Conservation (phyloP, 2,888 invertebrate species). For the Phymatocera aterrima region DNA sequence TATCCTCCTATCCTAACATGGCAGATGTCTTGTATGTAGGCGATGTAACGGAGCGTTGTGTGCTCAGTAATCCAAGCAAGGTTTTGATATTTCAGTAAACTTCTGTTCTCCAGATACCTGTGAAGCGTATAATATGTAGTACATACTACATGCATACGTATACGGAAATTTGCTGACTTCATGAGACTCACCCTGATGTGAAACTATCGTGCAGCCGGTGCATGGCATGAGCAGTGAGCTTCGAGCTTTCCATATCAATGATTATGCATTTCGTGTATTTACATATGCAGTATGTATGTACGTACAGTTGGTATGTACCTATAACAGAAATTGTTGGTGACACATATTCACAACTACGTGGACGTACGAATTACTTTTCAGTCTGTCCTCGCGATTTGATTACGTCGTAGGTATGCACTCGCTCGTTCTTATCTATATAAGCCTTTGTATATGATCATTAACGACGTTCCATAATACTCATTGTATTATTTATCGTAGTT, state of each 20-base stretch:
- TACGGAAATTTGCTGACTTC: background rate
- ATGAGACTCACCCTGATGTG: background rate
- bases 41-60: background rate
- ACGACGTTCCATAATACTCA: constrained; percentile 14
- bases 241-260: background rate
- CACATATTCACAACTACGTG: too few species aligned
- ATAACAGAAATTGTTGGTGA: background rate
- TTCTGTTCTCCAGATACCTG: too few species aligned
- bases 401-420: too few species aligned
- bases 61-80: constrained; percentile 14
- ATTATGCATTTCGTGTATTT: too few species aligned
- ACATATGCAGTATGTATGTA: background rate
- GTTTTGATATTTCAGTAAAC: constrained; percentile 17
- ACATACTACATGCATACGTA: background rate
- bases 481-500: constrained; percentile 34
- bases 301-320: too few species aligned
- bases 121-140: too few species aligned
- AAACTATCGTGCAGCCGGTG: background rate
- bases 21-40: too few species aligned
- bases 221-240: background rate
- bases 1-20: too few species aligned
- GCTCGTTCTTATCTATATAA: constrained; percentile 31
- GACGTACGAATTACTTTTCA: constrained; percentile 9
- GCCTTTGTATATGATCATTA: background rate
- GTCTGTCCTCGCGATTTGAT: background rate